Conservation (phyloP, 2,888 invertebrate species). For the Leptinotarsa tumamoca region DNA sequence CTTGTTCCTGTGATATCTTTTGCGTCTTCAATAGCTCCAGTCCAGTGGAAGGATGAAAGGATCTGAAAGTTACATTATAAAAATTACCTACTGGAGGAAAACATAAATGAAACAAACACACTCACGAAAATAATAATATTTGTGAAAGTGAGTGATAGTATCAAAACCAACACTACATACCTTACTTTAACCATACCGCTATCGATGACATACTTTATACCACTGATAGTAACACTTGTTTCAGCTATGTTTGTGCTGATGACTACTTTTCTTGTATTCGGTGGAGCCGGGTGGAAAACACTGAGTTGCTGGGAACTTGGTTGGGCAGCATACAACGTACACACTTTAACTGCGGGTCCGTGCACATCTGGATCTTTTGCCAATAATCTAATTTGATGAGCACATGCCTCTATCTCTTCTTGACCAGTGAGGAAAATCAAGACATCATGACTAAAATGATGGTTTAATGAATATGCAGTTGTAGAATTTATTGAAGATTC, state of each 20-base stretch:
- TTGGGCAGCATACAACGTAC: constrained; percentile 92
- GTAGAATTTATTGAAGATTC: no score
- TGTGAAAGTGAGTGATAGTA: no score
- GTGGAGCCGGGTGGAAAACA: constrained; percentile 82
- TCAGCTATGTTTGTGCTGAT: constrained; percentile 98
- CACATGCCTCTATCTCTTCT: constrained; percentile 94
- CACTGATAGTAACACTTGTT: constrained; percentile 95
- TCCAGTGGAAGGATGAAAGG: constrained; percentile 84
- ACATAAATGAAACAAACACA: constrained; percentile 1
- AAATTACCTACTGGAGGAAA: neutral
- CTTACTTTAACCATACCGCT: constrained; percentile 92
- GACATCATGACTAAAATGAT: constrained; percentile 80
- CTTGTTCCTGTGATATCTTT: constrained; percentile 90
- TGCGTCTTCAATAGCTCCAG: constrained; percentile 86
- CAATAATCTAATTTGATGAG: constrained; percentile 78
- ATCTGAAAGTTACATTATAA: constrained; percentile 65
- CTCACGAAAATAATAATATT: neutral
- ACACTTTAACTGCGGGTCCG: constrained; percentile 79
- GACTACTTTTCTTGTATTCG: constrained; percentile 88
- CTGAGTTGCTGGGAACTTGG: constrained; percentile 88
- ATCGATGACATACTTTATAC: constrained; percentile 91
- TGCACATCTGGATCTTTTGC: constrained; percentile 74
- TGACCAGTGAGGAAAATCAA: constrained; percentile 95
- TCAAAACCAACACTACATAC: constrained; percentile 59
- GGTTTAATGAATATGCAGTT: no score